Evolutionary conservation across 2,888 invertebrate species (phyloP), one percentile per base, ranked within the genome.

Genomic region (Phyllotreta striolata): DNA sequence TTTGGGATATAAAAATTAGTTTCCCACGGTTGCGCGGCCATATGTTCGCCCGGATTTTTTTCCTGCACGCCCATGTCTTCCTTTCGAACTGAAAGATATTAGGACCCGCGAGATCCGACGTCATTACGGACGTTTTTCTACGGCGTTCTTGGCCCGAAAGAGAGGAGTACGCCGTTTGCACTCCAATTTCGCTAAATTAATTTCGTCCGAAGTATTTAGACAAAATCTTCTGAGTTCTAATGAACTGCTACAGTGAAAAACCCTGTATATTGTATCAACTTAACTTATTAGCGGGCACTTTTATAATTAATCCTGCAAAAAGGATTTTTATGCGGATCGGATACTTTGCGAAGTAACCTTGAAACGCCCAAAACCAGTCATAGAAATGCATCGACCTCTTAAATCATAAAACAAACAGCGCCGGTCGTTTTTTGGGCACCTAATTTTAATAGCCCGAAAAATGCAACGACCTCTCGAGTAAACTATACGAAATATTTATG

Each of bases 71-170:
- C 65, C 57, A 57, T 65, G 65, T n/a, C 49, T 55, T 24, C 35
- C 58, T 49, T 43, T 58, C 62, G 54, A 62, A 66, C 55, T 59
- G 24, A 56, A 66, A 62, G 64, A 66, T 66, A 68, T 69, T 69
- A 69, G 69, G 69, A 69, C 63, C 66, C 66, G 55, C 62, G 69
- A 67, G 69, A 69, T 62, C 66, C 66, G 55, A 64, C 67, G 62
- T 66, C 70, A 70, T 69, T 70, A 69, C 71, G 24, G 1, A 72
- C 72, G 72, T 73, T 75, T 75, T 72, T 72, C 56, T 64, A 73
- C 73, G 66, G 63, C 73, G 66, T 68, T 76, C 76, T 72, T 74
- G 70, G 73, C 75, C 73, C 72, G 14, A 9, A 24, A n/a, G n/a
- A 24, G 4, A 49, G 49, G 49, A 34, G 49, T 1, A 49, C 4